Base-by-base conservation (phyloP, 1,140 invertebrate genomes). In the Pseudachorutes palmiensis region DNA sequence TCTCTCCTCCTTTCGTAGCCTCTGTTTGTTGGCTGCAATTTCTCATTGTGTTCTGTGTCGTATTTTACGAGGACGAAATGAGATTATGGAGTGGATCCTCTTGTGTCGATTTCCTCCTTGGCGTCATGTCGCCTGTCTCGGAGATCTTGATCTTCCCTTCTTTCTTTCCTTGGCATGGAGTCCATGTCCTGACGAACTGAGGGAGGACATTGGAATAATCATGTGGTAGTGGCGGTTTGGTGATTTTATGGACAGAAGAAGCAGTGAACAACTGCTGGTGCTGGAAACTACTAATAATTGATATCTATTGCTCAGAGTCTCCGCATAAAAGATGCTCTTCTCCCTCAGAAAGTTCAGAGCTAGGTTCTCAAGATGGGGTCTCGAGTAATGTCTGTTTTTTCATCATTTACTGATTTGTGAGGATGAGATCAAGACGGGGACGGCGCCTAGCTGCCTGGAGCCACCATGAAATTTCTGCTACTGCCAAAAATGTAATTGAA, bases 401-500 rank as follows among this genome's bases (percentile, higher is more conserved):
- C 51, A 14, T 55, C 51, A 55, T 55, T 55, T 22, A 55, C 51
- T 55, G 12, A 26, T 55, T 55, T 55, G 51, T 9, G 24, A 14
- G 5, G 51, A 26, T 19, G 51, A 55, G 5, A 22, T 12, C 9
- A 55, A 55, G 51, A 55, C 14, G 51, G 51, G 51, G 24, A 55
- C 24, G 51, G 51, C 51, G 51, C 51, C 51, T 55, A 55, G 51
- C 51, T 24, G 51, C 51, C 51, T 55, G 51, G 51, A 55, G 51
- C 51, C 51, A 55, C 51, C 24, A 14, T 16, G 5, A 14, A 16
- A 16, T 55, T 55, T 55, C 51, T 55, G 51, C 51, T 26, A 55
- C 51, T 55, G 51, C 51, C 51, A 55, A 55, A 55, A 55, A 55
- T 55, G 51, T 55, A 55, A 26, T 55, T 55, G 51, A 55, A 26